Evolutionary conservation across 2,797 vertebrate genomes (phyloP), one percentile per base, ranked within the genome.

Genomic region (Tapirus indicus): DNA sequence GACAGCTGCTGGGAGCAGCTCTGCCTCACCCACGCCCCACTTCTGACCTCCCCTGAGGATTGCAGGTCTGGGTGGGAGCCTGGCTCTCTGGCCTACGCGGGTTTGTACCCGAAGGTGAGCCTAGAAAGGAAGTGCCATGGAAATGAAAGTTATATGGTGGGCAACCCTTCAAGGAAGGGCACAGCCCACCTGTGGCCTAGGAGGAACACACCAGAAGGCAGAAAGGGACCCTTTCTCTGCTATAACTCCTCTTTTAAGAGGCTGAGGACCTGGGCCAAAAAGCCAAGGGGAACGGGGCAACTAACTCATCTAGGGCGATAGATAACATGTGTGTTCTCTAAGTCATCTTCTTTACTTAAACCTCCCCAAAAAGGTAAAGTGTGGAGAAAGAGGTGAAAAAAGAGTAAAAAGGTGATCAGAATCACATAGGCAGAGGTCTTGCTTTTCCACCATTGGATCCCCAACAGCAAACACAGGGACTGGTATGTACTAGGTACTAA

Each of bases 241-340:
- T 12, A 0, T 7, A 41, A 27, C 10, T 74, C 52, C 23, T 69
- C 52, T 56, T n/a, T 49, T 38, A 64, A 94, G 52, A 78, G n/a
- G 29, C 74, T n/a, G 1, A 85, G 47, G 52, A 23, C 20, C 17
- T 8, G 13, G 12, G 64, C 23, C 58, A 25, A 71, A 91, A 56
- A 88, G 32, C 66, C 79, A 23, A 77, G 29, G 47, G 47, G 29
- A 23, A 21, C 4, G 16, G 10, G 14, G 2, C 44, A 58, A 25
- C 9, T 8, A 74, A 18, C 35, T 62, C 23, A 72, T 32, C 27
- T 17, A 74, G 2, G 4, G 38, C 86, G n/a, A 82, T 3, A 2
- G 38, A 16, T 41, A 27, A 52, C 4, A 25, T 0, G 0, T 2
- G 1, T 9, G 29, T 4, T 38, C 35, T 41, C 35, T 18, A 32